Evolutionary conservation across 2,113 vertebrate genomes (phyloP).

Genomic region (Antigone vipio): DNA sequence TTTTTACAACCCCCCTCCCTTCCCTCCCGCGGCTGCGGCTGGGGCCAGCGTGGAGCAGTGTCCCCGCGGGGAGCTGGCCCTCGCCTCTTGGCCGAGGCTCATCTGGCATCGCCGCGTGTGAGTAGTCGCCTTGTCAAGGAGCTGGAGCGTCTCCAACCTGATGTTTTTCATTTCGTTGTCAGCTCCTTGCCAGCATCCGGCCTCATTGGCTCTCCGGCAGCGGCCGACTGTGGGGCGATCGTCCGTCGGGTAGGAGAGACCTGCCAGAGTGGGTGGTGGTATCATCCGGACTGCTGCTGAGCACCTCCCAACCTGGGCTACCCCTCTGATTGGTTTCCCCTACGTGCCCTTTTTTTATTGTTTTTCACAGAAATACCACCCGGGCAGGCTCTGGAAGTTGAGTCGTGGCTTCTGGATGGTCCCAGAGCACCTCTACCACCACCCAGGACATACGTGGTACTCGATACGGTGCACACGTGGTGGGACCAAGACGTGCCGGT

Average conservation of each 20-base stretch:
- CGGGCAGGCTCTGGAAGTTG: fast-evolving
- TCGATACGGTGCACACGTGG: fast-evolving
- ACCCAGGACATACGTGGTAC: fast-evolving
- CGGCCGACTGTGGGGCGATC: fast-evolving
- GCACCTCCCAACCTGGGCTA: not conserved
- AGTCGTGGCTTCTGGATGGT: not conserved
- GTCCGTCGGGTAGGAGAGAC: not conserved
- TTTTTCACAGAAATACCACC: fast-evolving
- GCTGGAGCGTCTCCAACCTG: constrained; percentile 14
- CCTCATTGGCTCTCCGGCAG: not conserved
- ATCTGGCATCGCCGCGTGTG: not conserved
- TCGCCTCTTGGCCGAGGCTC: not conserved
- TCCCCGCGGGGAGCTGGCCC: not conserved
- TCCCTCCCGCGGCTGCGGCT: not conserved
- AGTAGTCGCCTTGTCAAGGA: constrained; percentile 27
- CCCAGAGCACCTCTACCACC: not conserved
- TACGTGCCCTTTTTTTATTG: not conserved
- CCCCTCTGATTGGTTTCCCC: not conserved
- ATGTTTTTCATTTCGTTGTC: constrained; percentile 12
- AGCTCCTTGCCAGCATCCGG: constrained; percentile 16
- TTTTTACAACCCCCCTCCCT: not conserved
- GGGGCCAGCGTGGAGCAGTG: not conserved
- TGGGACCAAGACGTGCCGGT: fast-evolving
- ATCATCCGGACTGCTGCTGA: not conserved
- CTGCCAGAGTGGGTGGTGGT: not conserved